Conservation (phyloP, 2,888 invertebrate species). For the Temnothorax unifasciatus region DNA sequence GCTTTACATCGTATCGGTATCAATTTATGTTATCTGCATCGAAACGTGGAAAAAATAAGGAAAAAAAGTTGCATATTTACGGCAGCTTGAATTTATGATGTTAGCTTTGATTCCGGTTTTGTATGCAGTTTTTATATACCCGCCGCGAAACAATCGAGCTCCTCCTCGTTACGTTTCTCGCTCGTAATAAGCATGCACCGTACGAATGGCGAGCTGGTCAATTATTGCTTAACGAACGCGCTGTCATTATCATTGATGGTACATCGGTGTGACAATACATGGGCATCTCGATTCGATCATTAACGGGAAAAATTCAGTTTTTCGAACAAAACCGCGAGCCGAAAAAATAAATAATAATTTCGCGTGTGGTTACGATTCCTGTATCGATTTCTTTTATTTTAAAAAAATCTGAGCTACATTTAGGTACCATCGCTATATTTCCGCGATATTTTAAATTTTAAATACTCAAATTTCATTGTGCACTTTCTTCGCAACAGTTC, state of each 20-base stretch:
- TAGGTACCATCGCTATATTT: not conserved
- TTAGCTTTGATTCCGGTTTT: not conserved
- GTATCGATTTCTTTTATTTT: not conserved
- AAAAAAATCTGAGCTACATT: not conserved
- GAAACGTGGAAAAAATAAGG: slow-evolving; percentile 2
- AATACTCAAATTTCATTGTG: not conserved
- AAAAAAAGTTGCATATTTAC: slow-evolving; percentile 30
- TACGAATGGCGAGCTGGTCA: slow-evolving; percentile 12
- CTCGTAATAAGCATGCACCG: slow-evolving; percentile 28
- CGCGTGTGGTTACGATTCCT: too few species aligned
- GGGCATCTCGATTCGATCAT: slow-evolving; percentile 7
- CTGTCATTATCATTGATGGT: slow-evolving; percentile 16
- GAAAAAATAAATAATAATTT: slow-evolving; percentile 12
- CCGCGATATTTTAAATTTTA: not conserved
- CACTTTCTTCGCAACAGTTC: not conserved
- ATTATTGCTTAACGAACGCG: slow-evolving; percentile 47
- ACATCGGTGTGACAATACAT: not conserved
- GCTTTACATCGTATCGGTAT: not conserved
- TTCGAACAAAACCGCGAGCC: not conserved
- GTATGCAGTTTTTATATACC: not conserved
- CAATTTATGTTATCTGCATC: slow-evolving; percentile 15
- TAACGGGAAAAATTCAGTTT: slow-evolving; percentile 26
- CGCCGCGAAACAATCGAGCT: not conserved
- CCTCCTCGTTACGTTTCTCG: slow-evolving; percentile 38
- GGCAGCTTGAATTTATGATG: slow-evolving; percentile 20